phyloP scores from a whole-genome alignment of 2,113 vertebrate species.

The Bufo bufo region DNA sequence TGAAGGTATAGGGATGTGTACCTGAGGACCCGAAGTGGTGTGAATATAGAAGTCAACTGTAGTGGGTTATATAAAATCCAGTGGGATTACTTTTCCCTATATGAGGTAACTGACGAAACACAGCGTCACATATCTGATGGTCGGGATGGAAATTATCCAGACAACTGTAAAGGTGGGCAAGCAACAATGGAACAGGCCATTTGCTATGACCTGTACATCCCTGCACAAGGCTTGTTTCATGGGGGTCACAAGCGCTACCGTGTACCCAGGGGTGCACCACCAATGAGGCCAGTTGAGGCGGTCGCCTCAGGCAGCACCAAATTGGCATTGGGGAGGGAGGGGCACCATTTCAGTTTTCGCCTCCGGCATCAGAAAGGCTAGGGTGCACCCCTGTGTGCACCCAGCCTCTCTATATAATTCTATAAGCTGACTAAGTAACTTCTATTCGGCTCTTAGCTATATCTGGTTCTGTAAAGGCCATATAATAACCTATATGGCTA shows the following conservation, averaged over 20 bases:
- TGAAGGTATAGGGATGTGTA: neutral
- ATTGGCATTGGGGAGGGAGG: no score
- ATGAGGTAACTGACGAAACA: neutral
- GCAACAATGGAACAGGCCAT: neutral
- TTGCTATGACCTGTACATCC: no score
- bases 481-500: neutral
- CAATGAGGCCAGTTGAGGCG: no score
- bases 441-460: neutral
- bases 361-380: no score
- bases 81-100: neutral
- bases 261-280: neutral
- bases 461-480: neutral
- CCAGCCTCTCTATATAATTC: no score
- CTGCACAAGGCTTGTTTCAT: neutral
- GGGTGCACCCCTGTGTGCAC: no score
- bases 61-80: neutral
- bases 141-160: neutral
- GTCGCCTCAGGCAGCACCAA: no score
- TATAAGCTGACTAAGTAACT: neutral
- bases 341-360: no score
- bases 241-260: neutral
- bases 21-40: neutral
- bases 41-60: neutral
- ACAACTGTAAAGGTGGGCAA: neutral
- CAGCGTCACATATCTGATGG: neutral